These are phyloP conservation scores for Diorhabda elongata DNA, from an alignment of 1,140 invertebrate species.

Conservation along the genomic window DNA sequence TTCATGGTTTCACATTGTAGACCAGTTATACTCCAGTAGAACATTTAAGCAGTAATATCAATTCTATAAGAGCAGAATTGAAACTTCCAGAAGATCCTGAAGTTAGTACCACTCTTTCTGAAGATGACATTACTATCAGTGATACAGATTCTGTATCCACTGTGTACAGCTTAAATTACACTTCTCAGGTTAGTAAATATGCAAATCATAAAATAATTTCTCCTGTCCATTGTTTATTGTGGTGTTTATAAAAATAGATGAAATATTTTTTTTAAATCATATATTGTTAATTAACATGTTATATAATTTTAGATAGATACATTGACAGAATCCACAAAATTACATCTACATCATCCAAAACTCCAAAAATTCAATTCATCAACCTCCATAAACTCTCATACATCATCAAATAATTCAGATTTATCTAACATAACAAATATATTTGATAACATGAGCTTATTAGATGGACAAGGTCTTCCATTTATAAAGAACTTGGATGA, in stretches of 20 bases:
- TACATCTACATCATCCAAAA: slow-evolving; percentile 11
- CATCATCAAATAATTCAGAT: slow-evolving; percentile 29
- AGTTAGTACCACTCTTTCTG: slow-evolving; percentile 28
- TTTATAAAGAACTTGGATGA: slow-evolving; percentile 20
- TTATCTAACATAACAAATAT: slow-evolving; percentile 24
- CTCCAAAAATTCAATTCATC: slow-evolving; percentile 30
- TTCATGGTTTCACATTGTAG: slow-evolving; percentile 25
- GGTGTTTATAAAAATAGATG: too few relatives aligned
- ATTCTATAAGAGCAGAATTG: slow-evolving; percentile 39
- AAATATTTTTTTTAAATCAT: too few relatives aligned
- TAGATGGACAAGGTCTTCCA: slow-evolving; percentile 28
- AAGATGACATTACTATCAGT: slow-evolving; percentile 41
- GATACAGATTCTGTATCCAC: slow-evolving; percentile 44
- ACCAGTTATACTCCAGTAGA: slow-evolving; percentile 41
- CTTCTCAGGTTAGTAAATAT: slow-evolving; percentile 18
- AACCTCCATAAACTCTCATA: slow-evolving; percentile 29
- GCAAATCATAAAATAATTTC: too few relatives aligned
- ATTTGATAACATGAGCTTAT: slow-evolving; percentile 21
- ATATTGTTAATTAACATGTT: background rate
- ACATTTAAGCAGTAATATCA: slow-evolving; percentile 39
- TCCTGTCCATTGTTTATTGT: too few relatives aligned
- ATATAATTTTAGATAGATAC: background rate
- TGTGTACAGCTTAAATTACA: slow-evolving; percentile 33
- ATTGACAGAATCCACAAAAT: background rate
- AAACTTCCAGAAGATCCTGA: slow-evolving; percentile 40